Percentiles rank a stretch among this genome's conserved stretches.
Conservation (phyloP, 2,797 vertebrate species). For the Hafferia zeledoni region DNA sequence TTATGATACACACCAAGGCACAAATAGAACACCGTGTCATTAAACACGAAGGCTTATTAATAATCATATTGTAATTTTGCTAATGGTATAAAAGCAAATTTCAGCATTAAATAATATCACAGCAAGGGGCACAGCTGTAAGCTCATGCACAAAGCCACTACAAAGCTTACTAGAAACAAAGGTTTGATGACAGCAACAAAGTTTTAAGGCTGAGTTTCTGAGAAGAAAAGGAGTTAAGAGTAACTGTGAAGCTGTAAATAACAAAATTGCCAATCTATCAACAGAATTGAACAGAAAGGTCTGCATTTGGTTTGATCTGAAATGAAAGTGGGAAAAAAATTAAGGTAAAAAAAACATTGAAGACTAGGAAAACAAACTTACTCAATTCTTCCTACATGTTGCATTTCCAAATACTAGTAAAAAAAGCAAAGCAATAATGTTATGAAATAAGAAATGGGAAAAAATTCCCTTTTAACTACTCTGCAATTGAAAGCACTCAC, state of each 20-base stretch:
- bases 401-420: background rate
- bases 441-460: background rate
- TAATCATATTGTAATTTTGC: background rate
- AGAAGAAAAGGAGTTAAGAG: background rate
- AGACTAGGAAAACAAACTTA: background rate
- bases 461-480: background rate
- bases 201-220: background rate
- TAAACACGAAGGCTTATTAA: background rate
- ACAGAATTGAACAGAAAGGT: background rate
- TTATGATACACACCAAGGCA: background rate
- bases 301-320: background rate
- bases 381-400: background rate
- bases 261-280: background rate
- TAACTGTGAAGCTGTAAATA: background rate
- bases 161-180: background rate
- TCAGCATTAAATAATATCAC: background rate
- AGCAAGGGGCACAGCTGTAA: background rate
- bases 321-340: background rate
- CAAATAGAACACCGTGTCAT: background rate
- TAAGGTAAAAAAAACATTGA: background rate
- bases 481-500: background rate
- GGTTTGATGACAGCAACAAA: background rate
- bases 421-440: background rate
- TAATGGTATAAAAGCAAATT: background rate
- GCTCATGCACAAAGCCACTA: background rate